These are phyloP conservation scores for Euplexia lucipara DNA, from an alignment of 2,888 invertebrate species.

Conservation along the genomic window DNA sequence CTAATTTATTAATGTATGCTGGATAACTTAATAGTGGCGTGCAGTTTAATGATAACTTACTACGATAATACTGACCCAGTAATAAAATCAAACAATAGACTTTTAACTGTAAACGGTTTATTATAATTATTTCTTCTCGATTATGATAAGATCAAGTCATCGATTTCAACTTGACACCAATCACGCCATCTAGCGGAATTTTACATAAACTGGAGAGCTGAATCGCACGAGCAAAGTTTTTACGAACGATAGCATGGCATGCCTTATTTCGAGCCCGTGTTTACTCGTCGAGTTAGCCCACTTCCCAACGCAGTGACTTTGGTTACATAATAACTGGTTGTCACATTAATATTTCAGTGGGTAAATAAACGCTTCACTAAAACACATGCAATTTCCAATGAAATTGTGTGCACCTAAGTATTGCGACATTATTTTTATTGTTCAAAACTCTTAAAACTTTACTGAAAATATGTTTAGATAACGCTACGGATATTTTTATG, in stretches of 20 bases:
- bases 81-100: neutral
- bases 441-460: neutral
- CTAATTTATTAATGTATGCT: neutral
- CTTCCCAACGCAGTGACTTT: constrained; percentile 80
- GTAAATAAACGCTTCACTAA: constrained; percentile 80
- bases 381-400: constrained; percentile 80
- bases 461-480: neutral
- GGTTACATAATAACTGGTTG: constrained; percentile 66
- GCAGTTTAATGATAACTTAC: neutral
- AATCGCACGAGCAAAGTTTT: constrained; percentile 33
- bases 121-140: neutral
- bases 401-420: constrained; percentile 84
- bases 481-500: too few species aligned
- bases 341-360: constrained; percentile 74
- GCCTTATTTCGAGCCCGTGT: constrained; percentile 5
- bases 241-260: constrained; percentile 1
- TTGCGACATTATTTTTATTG: constrained; percentile 72
- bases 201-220: constrained; percentile 3
- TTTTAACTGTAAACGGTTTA: neutral
- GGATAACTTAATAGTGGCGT: neutral
- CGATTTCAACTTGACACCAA: constrained; percentile 14
- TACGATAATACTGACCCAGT: neutral
- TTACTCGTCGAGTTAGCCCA: constrained; percentile 64
- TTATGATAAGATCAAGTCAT: neutral
- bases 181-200: constrained; percentile 47